phyloP scores from a whole-genome alignment of 1,140 invertebrate genomes.

The Andrena cerasifolii region DNA sequence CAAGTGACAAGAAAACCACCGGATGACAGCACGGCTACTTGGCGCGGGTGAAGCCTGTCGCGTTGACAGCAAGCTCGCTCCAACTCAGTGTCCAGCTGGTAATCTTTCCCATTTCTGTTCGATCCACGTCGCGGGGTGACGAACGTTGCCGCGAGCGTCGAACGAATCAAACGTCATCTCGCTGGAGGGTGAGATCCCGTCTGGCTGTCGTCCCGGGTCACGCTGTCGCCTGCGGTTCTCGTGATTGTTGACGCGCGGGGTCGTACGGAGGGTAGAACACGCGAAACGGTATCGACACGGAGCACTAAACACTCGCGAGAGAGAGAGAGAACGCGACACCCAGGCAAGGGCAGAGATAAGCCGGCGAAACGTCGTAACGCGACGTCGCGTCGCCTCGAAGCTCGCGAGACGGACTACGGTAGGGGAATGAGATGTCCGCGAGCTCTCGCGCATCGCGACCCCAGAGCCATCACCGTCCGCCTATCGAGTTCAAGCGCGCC shows the following conservation, averaged over 20 bases:
- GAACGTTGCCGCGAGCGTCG: not conserved
- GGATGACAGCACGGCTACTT: not conserved
- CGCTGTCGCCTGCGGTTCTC: not conserved
- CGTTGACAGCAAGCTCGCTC: not conserved
- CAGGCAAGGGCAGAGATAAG: not conserved
- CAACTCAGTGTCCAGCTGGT: constrained; percentile 8
- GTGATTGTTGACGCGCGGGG: not conserved
- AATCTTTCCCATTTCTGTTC: not conserved
- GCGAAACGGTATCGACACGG: not conserved
- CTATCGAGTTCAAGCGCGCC: constrained; percentile 57
- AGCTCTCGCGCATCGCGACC: constrained; percentile 67
- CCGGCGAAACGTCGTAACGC: constrained; percentile 48
- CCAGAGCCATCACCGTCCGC: constrained; percentile 67
- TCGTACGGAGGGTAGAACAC: too few relatives aligned
- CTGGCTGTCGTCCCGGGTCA: constrained; percentile 3
- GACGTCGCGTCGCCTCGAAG: constrained; percentile 69
- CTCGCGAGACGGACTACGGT: constrained; percentile 75
- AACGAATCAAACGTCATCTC: constrained; percentile 27
- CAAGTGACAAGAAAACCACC: constrained; percentile 21
- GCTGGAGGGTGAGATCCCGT: not conserved
- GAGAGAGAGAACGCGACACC: not conserved
- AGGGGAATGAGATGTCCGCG: constrained; percentile 71
- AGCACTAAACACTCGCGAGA: constrained; percentile 22
- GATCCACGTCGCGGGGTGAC: not conserved
- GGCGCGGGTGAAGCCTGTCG: not conserved